phyloP scores from a whole-genome alignment of 2,888 invertebrate genomes.

The Cephus pulcher region DNA sequence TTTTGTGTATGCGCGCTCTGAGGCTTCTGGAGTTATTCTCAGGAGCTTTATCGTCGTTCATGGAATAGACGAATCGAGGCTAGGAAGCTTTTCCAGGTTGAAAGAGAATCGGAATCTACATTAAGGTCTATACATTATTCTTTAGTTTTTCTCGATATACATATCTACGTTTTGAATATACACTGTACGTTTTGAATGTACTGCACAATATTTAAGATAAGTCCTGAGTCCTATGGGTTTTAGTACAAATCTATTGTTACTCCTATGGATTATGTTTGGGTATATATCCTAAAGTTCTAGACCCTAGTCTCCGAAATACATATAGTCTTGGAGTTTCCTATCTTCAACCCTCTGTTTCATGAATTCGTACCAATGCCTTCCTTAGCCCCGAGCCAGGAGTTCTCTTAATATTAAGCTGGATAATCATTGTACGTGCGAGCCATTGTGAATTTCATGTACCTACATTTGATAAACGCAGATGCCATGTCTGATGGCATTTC shows the following conservation, averaged over 20 bases:
- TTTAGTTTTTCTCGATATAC: not conserved
- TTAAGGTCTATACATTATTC: not conserved
- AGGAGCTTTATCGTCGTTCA: not conserved
- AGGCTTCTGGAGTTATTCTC: not conserved
- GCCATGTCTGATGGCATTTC: no score
- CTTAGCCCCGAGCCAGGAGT: not conserved
- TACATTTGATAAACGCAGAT: no score
- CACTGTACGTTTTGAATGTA: not conserved
- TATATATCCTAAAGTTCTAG: not conserved
- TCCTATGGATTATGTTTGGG: not conserved
- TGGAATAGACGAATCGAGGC: not conserved
- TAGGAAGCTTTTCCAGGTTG: not conserved
- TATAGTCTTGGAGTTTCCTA: not conserved
- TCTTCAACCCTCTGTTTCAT: not conserved
- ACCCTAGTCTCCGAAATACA: not conserved
- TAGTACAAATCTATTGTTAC: not conserved
- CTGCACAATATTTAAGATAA: not conserved
- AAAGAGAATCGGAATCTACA: not conserved
- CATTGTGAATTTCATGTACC: not conserved
- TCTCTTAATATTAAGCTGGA: not conserved
- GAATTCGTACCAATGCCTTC: not conserved
- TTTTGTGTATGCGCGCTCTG: not conserved
- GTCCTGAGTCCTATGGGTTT: not conserved
- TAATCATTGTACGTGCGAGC: not conserved
- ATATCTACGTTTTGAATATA: not conserved